A percentile compares a stretch with the other conserved stretches of the same genome.
Evolutionary conservation across 2,888 invertebrate species (phyloP).

Genomic region (Nesidiocoris tenuis): DNA sequence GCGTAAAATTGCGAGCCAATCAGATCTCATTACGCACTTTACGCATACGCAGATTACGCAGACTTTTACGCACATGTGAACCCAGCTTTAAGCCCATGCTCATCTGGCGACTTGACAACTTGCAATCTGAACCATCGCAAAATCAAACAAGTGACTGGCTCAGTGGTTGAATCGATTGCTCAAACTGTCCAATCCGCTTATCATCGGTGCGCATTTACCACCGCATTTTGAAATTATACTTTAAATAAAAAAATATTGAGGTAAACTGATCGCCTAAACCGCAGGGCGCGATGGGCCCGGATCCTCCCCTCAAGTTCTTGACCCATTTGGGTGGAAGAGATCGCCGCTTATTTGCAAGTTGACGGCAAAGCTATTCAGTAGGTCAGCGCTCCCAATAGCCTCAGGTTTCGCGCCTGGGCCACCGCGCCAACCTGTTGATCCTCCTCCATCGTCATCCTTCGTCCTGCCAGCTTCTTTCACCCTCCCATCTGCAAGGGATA

Average conservation of each 20-base stretch:
- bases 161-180: too few species aligned
- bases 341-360: constrained; percentile 24
- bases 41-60: too few species aligned
- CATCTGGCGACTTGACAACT: too few species aligned
- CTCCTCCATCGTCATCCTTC: neutral
- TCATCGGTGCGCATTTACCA: neutral
- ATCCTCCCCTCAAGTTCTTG: constrained; percentile 20
- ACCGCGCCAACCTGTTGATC: neutral
- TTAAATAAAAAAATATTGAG: neutral
- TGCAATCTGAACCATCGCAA: too few species aligned
- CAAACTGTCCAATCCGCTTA: neutral
- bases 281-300: constrained; percentile 3
- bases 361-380: constrained; percentile 17
- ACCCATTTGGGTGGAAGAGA: constrained; percentile 28
- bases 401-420: constrained; percentile 3
- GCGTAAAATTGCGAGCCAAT: too few species aligned
- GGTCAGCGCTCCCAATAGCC: constrained; percentile 29
- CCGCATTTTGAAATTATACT: too few species aligned
- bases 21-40: too few species aligned
- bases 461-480: neutral
- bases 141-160: too few species aligned
- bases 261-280: neutral
- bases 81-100: too few species aligned
- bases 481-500: too few species aligned
- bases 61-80: too few species aligned